phyloP scores from a whole-genome alignment of 1,140 invertebrate genomes.

The Conus ventricosus region DNA sequence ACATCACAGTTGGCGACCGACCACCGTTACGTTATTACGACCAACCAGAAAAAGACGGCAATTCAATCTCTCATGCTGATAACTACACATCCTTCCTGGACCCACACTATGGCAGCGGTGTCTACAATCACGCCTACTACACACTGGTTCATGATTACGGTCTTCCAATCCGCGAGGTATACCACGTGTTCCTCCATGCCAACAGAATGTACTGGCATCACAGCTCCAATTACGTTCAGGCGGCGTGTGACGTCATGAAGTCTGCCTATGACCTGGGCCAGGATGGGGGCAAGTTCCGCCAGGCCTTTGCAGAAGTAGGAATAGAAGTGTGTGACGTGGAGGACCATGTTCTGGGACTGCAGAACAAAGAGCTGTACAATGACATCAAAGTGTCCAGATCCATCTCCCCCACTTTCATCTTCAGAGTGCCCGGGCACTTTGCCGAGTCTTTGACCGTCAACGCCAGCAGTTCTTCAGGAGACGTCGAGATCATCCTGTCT shows the following conservation, averaged over 20 bases:
- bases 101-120: slow-evolving; percentile 47
- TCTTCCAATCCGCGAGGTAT: no score
- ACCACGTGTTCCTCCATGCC: slow-evolving; percentile 30
- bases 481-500: not conserved
- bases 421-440: not conserved
- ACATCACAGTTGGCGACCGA: not conserved
- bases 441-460: not conserved
- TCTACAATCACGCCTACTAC: no score
- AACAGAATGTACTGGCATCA: slow-evolving; percentile 57
- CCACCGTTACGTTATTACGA: slow-evolving; percentile 38
- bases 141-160: no score
- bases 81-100: slow-evolving; percentile 44
- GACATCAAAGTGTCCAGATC: slow-evolving; percentile 20
- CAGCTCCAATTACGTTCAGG: slow-evolving; percentile 41
- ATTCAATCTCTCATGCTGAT: slow-evolving; percentile 47
- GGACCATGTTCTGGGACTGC: slow-evolving; percentile 32
- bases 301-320: slow-evolving; percentile 43
- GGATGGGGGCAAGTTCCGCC: slow-evolving; percentile 1
- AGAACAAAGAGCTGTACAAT: not conserved
- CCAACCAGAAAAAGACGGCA: slow-evolving; percentile 42
- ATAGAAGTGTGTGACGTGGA: slow-evolving; percentile 44
- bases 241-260: slow-evolving; percentile 54
- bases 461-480: slow-evolving; percentile 10
- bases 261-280: slow-evolving; percentile 53
- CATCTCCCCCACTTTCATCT: slow-evolving; percentile 14